These are phyloP conservation scores for Clanis bilineata DNA, from an alignment of 2,888 invertebrate genomes.

Conservation along the genomic window DNA sequence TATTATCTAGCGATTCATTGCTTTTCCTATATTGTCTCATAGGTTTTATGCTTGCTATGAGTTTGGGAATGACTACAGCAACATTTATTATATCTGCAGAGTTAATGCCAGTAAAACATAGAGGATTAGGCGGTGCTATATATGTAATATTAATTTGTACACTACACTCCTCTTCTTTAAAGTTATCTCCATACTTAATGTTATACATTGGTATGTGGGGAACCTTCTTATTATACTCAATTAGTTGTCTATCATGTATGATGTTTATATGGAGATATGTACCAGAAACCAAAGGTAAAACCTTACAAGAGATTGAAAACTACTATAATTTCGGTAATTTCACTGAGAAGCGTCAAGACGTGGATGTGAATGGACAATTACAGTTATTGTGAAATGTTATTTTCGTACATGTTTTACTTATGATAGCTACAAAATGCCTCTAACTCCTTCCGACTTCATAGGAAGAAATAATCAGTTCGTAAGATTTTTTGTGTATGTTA, in stretches of 20 bases:
- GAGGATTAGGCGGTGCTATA: conserved; percentile 28
- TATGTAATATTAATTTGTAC: conserved; percentile 24
- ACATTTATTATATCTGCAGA: conserved; percentile 23
- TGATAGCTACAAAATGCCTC: too few species aligned
- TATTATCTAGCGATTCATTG: conserved; percentile 21
- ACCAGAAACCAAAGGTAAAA: conserved; percentile 28
- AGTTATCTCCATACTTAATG: conserved; percentile 29
- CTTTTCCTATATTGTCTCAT: conserved; percentile 25
- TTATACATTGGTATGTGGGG: conserved; percentile 25
- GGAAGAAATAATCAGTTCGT: too few species aligned
- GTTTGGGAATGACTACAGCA: conserved; percentile 23
- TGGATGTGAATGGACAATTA: neutral
- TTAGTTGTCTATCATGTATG: conserved; percentile 21
- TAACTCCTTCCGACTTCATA: too few species aligned
- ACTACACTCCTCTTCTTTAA: conserved; percentile 25
- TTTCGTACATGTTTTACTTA: too few species aligned
- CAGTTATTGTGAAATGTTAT: neutral
- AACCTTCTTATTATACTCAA: conserved; percentile 25
- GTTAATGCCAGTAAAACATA: conserved; percentile 31
- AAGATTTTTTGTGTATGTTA: too few species aligned
- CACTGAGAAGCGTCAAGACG: neutral
- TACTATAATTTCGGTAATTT: conserved; percentile 22
- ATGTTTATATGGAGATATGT: conserved; percentile 27
- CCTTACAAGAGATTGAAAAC: conserved; percentile 29
- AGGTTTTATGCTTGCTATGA: conserved; percentile 20